phyloP scores from a whole-genome alignment of 2,113 vertebrate species.

The Bucco capensis region DNA sequence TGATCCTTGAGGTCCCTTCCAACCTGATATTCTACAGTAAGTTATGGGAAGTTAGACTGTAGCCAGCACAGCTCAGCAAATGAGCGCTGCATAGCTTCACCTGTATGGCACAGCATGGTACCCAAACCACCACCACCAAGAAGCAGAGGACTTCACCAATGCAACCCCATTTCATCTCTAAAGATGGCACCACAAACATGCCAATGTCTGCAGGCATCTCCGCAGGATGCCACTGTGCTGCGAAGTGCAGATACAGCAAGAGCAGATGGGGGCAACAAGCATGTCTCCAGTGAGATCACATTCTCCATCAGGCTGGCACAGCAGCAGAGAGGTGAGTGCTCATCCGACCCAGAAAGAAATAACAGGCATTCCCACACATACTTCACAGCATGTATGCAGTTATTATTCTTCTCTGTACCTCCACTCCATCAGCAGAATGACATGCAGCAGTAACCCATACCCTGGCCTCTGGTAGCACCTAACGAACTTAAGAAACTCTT shows the following conservation, averaged over 20 bases:
- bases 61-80: background rate
- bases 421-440: background rate
- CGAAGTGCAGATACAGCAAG: background rate
- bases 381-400: accelerated
- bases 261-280: background rate
- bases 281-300: accelerated
- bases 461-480: background rate
- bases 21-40: background rate
- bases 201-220: background rate
- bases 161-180: background rate
- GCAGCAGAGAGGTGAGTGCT: accelerated
- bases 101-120: accelerated
- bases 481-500: background rate
- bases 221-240: background rate
- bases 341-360: accelerated
- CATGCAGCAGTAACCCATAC: background rate
- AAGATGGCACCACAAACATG: accelerated
- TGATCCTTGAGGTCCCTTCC: background rate
- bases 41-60: too few relatives aligned
- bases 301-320: background rate
- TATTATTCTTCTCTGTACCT: background rate
- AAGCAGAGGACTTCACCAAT: background rate
- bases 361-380: accelerated
- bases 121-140: background rate
- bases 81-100: accelerated